Base-by-base conservation (phyloP, 1,140 invertebrate species). In the Ceratitis capitata region DNA sequence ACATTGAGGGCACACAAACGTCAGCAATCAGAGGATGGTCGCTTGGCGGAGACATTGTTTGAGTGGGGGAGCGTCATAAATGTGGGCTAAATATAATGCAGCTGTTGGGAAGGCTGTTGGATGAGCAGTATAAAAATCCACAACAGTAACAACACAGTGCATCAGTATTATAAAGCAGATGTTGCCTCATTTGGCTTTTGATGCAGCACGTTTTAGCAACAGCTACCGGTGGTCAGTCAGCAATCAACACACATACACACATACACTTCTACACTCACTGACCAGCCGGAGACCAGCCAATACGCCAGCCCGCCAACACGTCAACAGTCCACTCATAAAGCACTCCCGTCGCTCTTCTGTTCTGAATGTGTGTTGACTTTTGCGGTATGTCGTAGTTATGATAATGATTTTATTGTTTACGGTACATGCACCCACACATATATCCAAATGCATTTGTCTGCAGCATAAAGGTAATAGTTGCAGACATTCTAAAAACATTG, bases 161-260 rank as follows among this genome's bases (percentile, higher is more conserved):
- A n/a, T n/a, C n/a, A n/a, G n/a, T n/a, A n/a, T n/a, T n/a, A n/a
- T 9, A n/a, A 10, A 78, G n/a, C 69, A 78, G 69, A 78, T 78
- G 69, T 78, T 78, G 69, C 39, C 69, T 78, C 39, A 78, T 78
- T 78, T 78, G 69, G 69, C 69, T 78, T 78, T 78, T 42, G 69
- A 78, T 78, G 35, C 69, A 23, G 69, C 69, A 78, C n/a, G 69
- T 78, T 78, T 23, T 45, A 39, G n/a, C 69, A 45, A 45, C 69
- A 45, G 69, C 23, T 78, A 78, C 69, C 69, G 69, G 69, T 78
- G n/a, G 69, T 47, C 69, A 32, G 69, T 45, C 69, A 39, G n/a
- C 69, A 78, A 47, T 78, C 69, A 45, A 19, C 39, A 64, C 0
- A 3, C 61, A 19, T n/a, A n/a, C n/a, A n/a, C n/a, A n/a, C n/a